Conservation (phyloP, 2,113 vertebrate species). For the Oxyura jamaicensis region DNA sequence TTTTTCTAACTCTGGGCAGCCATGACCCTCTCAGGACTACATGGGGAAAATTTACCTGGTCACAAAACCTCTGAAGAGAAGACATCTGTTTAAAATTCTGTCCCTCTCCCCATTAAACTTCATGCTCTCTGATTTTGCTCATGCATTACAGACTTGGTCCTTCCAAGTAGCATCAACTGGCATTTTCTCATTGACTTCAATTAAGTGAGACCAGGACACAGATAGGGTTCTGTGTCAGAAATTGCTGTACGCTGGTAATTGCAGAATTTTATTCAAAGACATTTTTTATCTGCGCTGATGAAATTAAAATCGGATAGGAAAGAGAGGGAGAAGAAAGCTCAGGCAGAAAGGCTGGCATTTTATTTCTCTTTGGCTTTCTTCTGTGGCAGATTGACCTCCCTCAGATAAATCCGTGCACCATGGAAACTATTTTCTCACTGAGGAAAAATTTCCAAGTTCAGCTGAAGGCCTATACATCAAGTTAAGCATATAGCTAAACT, state of each 20-base stretch:
- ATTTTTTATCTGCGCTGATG: constrained; percentile 49
- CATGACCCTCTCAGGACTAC: background rate
- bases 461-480: constrained; percentile 57
- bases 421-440: constrained; percentile 67
- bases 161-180: constrained; percentile 9
- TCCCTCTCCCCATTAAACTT: background rate
- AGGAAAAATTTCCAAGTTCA: constrained; percentile 65
- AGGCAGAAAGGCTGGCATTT: constrained; percentile 37
- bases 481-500: constrained; percentile 52
- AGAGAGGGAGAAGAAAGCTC: background rate
- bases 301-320: constrained; percentile 56
- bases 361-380: background rate
- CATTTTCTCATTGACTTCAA: constrained; percentile 52
- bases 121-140: background rate
- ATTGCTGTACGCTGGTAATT: constrained; percentile 27
- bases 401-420: constrained; percentile 66
- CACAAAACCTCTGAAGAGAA: background rate
- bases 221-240: constrained; percentile 9
- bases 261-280: constrained; percentile 57
- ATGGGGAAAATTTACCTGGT: background rate
- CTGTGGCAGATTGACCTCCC: constrained; percentile 57
- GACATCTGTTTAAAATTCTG: background rate
- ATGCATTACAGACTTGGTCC: background rate
- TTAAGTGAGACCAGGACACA: constrained; percentile 34
- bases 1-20: background rate